These are phyloP conservation scores for Rhynchomys soricoides DNA, from an alignment of 2,113 vertebrate species.

Conservation along the genomic window DNA sequence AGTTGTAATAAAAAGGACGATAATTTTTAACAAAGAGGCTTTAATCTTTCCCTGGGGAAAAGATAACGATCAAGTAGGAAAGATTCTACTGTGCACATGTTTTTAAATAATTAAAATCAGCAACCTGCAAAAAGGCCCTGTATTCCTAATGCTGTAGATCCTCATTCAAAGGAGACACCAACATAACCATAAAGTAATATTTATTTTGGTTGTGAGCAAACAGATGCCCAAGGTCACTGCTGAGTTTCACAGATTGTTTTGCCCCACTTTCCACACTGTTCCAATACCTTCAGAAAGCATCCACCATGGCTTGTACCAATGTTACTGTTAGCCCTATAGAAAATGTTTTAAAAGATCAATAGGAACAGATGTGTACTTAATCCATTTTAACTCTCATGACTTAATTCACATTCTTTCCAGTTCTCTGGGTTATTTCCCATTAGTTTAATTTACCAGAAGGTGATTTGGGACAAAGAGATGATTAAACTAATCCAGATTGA, in stretches of 20 bases:
- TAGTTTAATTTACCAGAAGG: slow-evolving; percentile 73
- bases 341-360: slow-evolving; percentile 37
- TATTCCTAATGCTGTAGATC: neutral
- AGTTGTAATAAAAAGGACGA: neutral
- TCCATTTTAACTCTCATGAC: slow-evolving; percentile 42
- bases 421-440: slow-evolving; percentile 72
- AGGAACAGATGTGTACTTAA: slow-evolving; percentile 43
- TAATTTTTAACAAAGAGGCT: slow-evolving; percentile 13
- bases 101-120: slow-evolving; percentile 44
- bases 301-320: neutral
- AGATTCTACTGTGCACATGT: neutral
- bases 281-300: neutral
- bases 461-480: slow-evolving; percentile 57
- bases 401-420: slow-evolving; percentile 67
- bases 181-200: neutral
- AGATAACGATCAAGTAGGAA: neutral
- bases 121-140: neutral
- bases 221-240: neutral
- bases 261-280: neutral
- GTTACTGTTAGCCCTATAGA: neutral
- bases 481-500: slow-evolving; percentile 69
- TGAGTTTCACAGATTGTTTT: neutral
- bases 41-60: neutral
- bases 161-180: neutral
- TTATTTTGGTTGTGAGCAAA: neutral